Evolutionary conservation across 2,113 vertebrate species (phyloP), one percentile per base, ranked within the genome.

Genomic region (Rhagologus leucostigma): DNA sequence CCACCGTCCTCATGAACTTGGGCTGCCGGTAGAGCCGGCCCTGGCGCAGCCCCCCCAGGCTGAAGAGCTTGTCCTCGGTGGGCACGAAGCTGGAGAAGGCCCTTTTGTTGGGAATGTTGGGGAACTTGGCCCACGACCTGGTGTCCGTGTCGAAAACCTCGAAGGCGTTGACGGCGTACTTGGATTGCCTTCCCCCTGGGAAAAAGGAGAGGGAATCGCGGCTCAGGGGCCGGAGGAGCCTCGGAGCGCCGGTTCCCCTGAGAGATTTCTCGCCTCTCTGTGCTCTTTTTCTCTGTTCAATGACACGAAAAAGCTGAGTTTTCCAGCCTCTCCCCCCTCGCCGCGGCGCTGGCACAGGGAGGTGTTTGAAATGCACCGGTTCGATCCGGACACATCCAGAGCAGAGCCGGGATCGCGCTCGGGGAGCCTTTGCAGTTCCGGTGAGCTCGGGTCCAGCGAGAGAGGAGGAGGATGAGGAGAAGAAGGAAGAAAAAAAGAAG

Each of bases 1-100:
- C 99, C 97, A 99, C 98, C 0, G 99, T 99, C 97, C 98, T 99
- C 94, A 99, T 99, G 96, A 99, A 99, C 97, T 99, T 99, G 95
- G 99, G 99, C 93, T 98, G 98, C 47, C 99, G 98, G 97, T 99
- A 99, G 87, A 98, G 98, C 18, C 99, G 98, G 2, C 99, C 99
- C 92, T 99, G 99, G 44, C 99, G 97, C 86, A 99, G 98, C 37
- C 99, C 99, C 37, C 99, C 99, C 11, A 99, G 98, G 83, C 99
- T 99, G 97, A 99, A 99, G 87, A 99, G 95, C 26, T 98, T 98
- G 15, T 95, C 97, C 20, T 98, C 89, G 17, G 99, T 98, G 97
- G 98, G 98, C 93, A 99, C 97, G 16, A 99, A 98, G 62, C 99
- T 99, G 50, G 98, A 99, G 93, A 99, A 99, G 7, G 99, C 99